Base-by-base conservation (phyloP, 2,888 invertebrate species). In the Ischnus inquisitorius region DNA sequence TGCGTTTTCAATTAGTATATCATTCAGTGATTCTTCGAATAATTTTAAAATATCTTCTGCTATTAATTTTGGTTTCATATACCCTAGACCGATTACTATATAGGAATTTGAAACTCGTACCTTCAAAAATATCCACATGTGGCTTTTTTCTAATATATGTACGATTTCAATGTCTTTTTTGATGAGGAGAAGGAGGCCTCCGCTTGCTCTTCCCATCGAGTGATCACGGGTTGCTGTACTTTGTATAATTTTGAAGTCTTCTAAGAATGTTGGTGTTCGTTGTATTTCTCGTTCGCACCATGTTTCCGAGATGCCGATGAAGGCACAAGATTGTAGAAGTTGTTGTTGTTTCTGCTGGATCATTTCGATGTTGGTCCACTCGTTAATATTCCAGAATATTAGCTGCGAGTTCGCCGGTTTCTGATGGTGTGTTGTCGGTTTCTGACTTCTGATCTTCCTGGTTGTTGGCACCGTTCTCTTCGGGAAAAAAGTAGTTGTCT, bases 91-190 rank as follows among this genome's bases (percentile, higher is more conserved):
- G 28, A 64, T 41, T 41, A 64, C 41, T 16, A 41, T 10, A 8
- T 64, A 34, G 16, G 16, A 34, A 16, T 34, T 64, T 14, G n/a
- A 34, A 4, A 64, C 34, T 2, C 34, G 28, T 64, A 19, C 41
- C 16, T 64, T 41, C 19, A 41, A 16, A 19, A 64, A 64, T 19
- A 64, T 64, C 41, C 64, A 64, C 41, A 64, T 64, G 16, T 64
- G 14, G 8, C 19, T 34, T 16, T 8, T n/a, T 64, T 64, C 34
- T 4, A 64, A 2, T 5, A 64, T 6, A 8, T 64, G 39, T 64
- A 64, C 41, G n/a, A 64, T 64, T 64, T 41, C n/a, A n/a, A 19
- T 64, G 1, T 41, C 6, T n/a, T 64, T 64, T 16, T 41, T 34
- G 1, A 64, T 6, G 19, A 34, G 34, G 2, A 41, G 8, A 64